phyloP scores from a whole-genome alignment of 2,797 vertebrate species.

The Lagodon rhomboides region DNA sequence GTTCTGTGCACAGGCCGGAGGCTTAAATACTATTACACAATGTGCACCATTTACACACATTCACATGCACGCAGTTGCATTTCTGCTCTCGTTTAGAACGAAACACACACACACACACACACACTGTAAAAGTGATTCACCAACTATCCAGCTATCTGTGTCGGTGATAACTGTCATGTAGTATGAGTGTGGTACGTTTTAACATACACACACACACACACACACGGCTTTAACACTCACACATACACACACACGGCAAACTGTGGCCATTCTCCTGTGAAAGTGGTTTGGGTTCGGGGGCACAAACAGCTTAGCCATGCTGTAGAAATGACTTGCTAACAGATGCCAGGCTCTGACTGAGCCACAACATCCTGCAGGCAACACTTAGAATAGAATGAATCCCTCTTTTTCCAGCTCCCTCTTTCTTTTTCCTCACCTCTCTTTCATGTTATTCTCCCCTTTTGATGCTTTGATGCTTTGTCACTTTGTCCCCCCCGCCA shows the following conservation, averaged over 20 bases:
- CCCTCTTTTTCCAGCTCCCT: slow-evolving; percentile 37
- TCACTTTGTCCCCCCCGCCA: slow-evolving; percentile 47
- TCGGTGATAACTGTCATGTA: slow-evolving; percentile 27
- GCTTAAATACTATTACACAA: slow-evolving; percentile 13
- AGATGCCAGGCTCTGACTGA: slow-evolving; percentile 79
- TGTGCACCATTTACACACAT: slow-evolving; percentile 2
- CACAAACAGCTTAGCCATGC: slow-evolving; percentile 77
- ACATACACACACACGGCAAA: slow-evolving; percentile 23
- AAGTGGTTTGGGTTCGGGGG: slow-evolving; percentile 75
- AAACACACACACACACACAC: background rate
- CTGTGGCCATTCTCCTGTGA: slow-evolving; percentile 65
- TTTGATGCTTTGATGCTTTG: slow-evolving; percentile 73
- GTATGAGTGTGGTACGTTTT: slow-evolving; percentile 13
- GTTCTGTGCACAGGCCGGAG: slow-evolving; percentile 26
- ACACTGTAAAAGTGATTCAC: background rate
- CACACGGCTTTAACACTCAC: slow-evolving; percentile 27
- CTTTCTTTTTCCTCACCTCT: slow-evolving; percentile 46
- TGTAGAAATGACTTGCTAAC: slow-evolving; percentile 79
- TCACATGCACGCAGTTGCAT: background rate
- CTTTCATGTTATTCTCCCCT: slow-evolving; percentile 65
- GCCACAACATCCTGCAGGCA: slow-evolving; percentile 79
- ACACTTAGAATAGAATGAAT: slow-evolving; percentile 74
- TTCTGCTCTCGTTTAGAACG: slow-evolving; percentile 18
- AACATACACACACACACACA: slow-evolving; percentile 33
- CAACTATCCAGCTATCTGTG: background rate